These are phyloP conservation scores for Heterodera filipjevi DNA, from an alignment of 2,888 invertebrate species.

Conservation along the genomic window DNA sequence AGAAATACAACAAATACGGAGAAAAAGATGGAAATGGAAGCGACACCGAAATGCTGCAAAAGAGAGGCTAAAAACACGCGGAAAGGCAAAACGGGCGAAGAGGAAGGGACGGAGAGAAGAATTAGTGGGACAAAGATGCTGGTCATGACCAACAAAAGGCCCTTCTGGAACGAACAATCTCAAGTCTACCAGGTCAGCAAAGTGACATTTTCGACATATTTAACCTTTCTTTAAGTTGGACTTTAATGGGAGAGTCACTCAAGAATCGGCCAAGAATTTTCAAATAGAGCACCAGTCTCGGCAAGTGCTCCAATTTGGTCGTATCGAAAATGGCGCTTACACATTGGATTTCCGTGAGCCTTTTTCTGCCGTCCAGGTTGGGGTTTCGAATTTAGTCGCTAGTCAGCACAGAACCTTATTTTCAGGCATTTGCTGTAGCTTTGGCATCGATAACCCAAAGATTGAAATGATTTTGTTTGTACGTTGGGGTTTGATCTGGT, in stretches of 20 bases:
- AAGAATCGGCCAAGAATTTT: conserved; percentile 98
- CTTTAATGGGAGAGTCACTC: conserved; percentile 97
- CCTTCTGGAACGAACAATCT: conserved; percentile 98
- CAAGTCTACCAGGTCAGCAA: conserved; percentile 89
- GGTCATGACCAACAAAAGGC: conserved; percentile 78
- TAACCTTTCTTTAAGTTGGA: conserved; percentile 81
- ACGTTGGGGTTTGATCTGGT: neutral
- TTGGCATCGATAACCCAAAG: conserved; percentile 93
- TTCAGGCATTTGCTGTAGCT: conserved; percentile 92
- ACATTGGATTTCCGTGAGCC: conserved; percentile 94
- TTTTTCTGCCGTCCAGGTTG: conserved; percentile 82
- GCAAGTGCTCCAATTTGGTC: conserved; percentile 98
- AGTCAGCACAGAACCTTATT: too few species aligned
- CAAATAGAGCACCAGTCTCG: conserved; percentile 74
- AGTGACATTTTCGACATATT: neutral
- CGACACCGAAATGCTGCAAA: neutral
- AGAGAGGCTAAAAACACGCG: neutral
- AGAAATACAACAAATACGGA: neutral
- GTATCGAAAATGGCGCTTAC: conserved; percentile 97
- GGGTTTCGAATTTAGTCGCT: too few species aligned
- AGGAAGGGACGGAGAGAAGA: neutral
- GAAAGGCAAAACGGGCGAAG: neutral
- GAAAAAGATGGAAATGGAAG: neutral
- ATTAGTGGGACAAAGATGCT: conserved; percentile 26
- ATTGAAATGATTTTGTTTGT: conserved; percentile 74